Evolutionary conservation across 2,113 vertebrate genomes (phyloP).

Genomic region (Peromyscus leucopus): DNA sequence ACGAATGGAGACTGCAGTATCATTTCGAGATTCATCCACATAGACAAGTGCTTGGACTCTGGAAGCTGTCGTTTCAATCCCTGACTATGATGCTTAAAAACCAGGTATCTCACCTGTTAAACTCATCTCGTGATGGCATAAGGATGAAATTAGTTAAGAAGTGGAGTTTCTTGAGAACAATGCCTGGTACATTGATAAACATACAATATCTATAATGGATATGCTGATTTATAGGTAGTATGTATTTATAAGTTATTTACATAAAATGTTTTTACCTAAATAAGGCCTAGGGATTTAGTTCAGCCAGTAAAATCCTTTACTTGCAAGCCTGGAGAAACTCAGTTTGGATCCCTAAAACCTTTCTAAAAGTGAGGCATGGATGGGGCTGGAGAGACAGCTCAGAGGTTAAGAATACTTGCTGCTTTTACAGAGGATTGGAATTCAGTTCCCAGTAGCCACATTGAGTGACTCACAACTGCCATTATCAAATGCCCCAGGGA

Average conservation of each 20-base stretch:
- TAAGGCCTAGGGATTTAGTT: too few relatives aligned
- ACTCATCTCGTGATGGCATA: not conserved
- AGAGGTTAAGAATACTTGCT: not conserved
- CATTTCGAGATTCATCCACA: not conserved
- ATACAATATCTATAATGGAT: not conserved
- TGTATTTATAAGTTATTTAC: conserved; percentile 27
- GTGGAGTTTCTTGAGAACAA: not conserved
- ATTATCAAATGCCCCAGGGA: not conserved
- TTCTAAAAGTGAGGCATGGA: not conserved
- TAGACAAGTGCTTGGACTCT: not conserved
- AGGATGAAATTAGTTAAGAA: conserved; percentile 16
- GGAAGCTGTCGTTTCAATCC: not conserved
- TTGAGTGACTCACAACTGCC: not conserved
- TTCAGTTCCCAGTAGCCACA: not conserved
- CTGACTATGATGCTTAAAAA: not conserved
- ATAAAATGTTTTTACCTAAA: conserved; percentile 4
- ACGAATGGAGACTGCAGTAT: not conserved
- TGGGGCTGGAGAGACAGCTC: not conserved
- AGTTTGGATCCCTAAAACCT: not conserved
- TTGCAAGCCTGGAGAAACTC: too few relatives aligned
- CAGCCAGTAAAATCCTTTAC: not conserved
- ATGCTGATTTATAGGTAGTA: not conserved
- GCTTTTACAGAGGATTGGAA: not conserved
- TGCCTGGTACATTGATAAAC: not conserved
- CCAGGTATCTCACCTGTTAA: conserved; percentile 2